These are phyloP conservation scores for Oncorhynchus kisutch DNA, from an alignment of 2,113 vertebrate species.

Conservation along the genomic window DNA sequence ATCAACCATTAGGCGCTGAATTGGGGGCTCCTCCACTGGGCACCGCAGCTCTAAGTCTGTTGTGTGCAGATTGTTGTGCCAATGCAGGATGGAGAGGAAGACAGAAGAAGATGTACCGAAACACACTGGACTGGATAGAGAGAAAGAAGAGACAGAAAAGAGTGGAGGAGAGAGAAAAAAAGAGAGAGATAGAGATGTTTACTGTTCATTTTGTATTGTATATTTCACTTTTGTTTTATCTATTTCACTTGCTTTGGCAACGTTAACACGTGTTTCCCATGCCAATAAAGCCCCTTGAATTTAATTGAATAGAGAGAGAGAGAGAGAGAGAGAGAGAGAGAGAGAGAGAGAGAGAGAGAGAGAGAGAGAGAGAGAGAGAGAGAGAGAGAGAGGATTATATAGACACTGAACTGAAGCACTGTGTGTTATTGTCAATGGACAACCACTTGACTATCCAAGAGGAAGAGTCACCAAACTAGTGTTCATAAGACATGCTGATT, in stretches of 20 bases:
- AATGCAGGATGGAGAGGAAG: constrained; percentile 3
- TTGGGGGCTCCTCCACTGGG: not conserved
- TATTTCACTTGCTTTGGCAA: too few relatives aligned
- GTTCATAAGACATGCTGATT: not conserved
- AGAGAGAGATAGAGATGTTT: not conserved
- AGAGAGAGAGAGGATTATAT: too few relatives aligned
- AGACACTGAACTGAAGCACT: not conserved
- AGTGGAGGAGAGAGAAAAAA: too few relatives aligned
- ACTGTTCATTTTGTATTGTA: too few relatives aligned
- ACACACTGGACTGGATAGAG: not conserved
- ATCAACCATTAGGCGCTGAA: constrained; percentile 39
- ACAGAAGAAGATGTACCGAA: too few relatives aligned
- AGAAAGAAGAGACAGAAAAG: not conserved
- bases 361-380: too few relatives aligned
- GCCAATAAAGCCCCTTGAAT: too few relatives aligned
- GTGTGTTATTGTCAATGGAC: not conserved
- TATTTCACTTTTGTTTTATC: too few relatives aligned
- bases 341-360: not conserved
- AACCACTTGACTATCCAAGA: not conserved
- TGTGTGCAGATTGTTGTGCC: constrained; percentile 29
- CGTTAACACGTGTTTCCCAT: too few relatives aligned
- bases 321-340: too few relatives aligned
- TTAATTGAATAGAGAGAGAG: too few relatives aligned
- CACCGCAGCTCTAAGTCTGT: constrained; percentile 19
- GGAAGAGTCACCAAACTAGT: not conserved